Base-by-base conservation (phyloP, 2,888 invertebrate genomes). In the Hydraecia micacea region DNA sequence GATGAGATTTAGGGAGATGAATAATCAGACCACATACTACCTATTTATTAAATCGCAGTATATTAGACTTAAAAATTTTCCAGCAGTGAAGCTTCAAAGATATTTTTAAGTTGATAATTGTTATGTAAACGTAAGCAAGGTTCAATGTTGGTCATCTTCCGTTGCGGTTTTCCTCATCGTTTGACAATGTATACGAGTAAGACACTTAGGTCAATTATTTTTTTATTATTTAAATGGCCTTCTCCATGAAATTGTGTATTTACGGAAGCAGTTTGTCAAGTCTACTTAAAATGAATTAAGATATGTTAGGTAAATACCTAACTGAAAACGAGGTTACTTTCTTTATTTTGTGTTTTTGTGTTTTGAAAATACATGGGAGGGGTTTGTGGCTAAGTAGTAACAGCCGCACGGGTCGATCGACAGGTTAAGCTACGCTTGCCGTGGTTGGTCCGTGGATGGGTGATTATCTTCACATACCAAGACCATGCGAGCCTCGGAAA, bases 111-210 rank as follows among this genome's bases (percentile, higher is more conserved):
- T 9, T 67, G 39, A 52, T 67, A 83, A 83, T 77, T 77, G 8
- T 52, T 67, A 58, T 42, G 62, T 67, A 81, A 80, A 72, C 55
- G 15, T 39, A 42, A 25, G 67, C 52, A 72, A 80, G 73, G 62
- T 62, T 84, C 36, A 62, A 32, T n/a, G 21, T 21, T 15, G 49
- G 67, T 80, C 28, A 62, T 42, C 32, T 28, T 49, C 55, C 39
- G 32, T 28, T 73, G 55, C 21, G 39, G 60, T 85, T 85, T 81
- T 81, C 75, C 81, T 81, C 32, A 21, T 42, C n/a, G 15, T 79
- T 58, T 58, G 25, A 49, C 76, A 82, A 42, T 52, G 39, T 81
- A 28, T 81, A 28, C 13, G 7, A 58, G 46, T 49, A 36, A 52
- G 18, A 70, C n/a, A 49, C n/a, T 79, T 46, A 15, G 13, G n/a